Conservation (phyloP, 2,113 vertebrate genomes). For the Phyllostomus hastatus region DNA sequence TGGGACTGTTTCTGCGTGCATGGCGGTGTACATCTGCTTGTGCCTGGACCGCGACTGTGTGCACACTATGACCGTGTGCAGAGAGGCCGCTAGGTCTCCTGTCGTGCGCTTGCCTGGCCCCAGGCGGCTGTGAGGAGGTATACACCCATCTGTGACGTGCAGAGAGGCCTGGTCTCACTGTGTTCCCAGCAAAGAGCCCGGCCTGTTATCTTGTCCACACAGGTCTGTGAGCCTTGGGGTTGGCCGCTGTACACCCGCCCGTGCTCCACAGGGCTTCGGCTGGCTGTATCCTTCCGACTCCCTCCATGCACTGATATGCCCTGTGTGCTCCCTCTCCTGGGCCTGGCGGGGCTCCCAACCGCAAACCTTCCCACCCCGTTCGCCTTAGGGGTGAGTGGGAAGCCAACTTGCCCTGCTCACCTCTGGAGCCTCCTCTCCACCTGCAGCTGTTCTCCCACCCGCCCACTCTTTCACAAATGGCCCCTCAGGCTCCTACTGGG, state of each 20-base stretch:
- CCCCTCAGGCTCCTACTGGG: fast-evolving
- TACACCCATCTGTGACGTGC: not conserved
- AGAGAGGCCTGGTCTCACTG: not conserved
- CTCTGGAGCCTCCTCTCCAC: not conserved
- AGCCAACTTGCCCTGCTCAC: not conserved
- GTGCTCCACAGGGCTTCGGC: not conserved
- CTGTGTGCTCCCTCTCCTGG: no score
- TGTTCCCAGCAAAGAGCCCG: fast-evolving
- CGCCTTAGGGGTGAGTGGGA: fast-evolving
- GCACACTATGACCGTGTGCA: not conserved
- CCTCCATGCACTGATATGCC: fast-evolving
- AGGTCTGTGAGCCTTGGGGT: not conserved
- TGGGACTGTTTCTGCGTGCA: not conserved
- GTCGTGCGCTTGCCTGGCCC: not conserved
- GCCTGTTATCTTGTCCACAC: not conserved
- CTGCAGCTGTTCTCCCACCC: not conserved
- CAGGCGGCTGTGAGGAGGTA: not conserved
- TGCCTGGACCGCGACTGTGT: not conserved
- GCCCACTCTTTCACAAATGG: not conserved
- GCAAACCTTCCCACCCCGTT: fast-evolving
- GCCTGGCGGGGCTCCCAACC: not conserved
- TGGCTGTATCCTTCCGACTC: not conserved
- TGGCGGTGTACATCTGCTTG: not conserved
- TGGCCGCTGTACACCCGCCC: not conserved
- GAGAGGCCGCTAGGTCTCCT: not conserved